Evolutionary conservation across 1,140 invertebrate species (phyloP), one percentile per base, ranked within the genome.

Genomic region (Tetragonula clypearis): DNA sequence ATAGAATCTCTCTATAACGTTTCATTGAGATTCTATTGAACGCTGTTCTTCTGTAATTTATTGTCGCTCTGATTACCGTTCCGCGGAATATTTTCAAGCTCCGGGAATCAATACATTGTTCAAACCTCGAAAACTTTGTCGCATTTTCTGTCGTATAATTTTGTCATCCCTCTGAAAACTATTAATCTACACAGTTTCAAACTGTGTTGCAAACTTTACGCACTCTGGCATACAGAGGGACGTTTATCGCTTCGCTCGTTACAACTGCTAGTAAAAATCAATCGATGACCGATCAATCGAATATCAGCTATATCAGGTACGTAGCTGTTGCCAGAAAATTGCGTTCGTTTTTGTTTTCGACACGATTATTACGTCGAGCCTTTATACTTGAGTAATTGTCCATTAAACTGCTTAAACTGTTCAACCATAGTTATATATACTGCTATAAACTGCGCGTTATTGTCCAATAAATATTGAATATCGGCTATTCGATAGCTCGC

Each of bases 391-490:
- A 14, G 19, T 75, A 41, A 62, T 80, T 58, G 15, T 15, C 35
- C 11, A 72, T 81, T 53, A 49, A 74, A 73, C 35, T 62, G 35
- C 35, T 21, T 62, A 81, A 81, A 73, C 69, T 21, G 56, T 8
- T 30, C n/a, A 35, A 15, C 9, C 35, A 21, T 17, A 21, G 3
- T 11, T 23, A 4, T n/a, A 17, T n/a, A 8, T 49, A 49, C 15
- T 55, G 19, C 55, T 41, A 60, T 75, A 75, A 82, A 19, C n/a
- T 30, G 9, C 17, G 26, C 58, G 72, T 75, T 75, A 75, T 35
- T 58, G 19, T 55, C 53, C 41, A 41, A 53, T 82, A 82, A 82
- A 82, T 55, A 75, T 66, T 49, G 35, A 53, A 21, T 30, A 30
- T 26, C 19, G 41, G 56, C 19, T 9, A 14, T 8, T 69, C 35